A percentile compares a stretch with the other conserved stretches of the same genome.
Conservation (phyloP, 2,888 invertebrate species). For the Atrina japonica region DNA sequence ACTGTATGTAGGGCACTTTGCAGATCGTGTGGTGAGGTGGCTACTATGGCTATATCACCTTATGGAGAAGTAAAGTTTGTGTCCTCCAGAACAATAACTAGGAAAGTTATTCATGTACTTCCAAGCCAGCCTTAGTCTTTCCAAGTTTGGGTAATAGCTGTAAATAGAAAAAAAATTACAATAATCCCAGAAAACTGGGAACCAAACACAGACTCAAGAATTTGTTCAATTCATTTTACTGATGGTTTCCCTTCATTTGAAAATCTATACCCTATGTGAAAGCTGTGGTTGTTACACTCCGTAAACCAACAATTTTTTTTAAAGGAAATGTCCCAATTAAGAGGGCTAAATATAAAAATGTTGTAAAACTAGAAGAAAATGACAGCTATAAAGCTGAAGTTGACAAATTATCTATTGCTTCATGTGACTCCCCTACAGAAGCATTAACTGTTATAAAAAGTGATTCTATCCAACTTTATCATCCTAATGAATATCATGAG, state of each 20-base stretch:
- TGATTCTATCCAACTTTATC: neutral
- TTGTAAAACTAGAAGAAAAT: neutral
- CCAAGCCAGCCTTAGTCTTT: conserved; percentile 5
- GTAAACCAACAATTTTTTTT: neutral
- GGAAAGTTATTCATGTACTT: neutral
- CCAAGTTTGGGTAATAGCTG: neutral
- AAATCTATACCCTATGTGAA: no score
- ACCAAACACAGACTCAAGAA: neutral
- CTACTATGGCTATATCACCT: neutral
- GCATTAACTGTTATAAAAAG: neutral
- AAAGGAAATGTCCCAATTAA: neutral
- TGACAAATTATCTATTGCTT: no score
- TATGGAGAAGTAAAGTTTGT: conserved; percentile 17
- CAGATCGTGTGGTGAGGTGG: no score
- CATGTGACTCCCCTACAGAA: no score
- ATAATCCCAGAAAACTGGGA: neutral
- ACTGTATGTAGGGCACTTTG: no score
- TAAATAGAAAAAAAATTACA: no score
- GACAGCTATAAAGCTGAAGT: no score
- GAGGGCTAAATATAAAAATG: neutral
- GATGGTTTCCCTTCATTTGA: no score
- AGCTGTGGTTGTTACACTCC: neutral
- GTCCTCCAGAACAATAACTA: neutral
- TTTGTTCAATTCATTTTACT: no score
- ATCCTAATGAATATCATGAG: neutral